A percentile compares a stretch with the other conserved stretches of the same genome.
Evolutionary conservation across 2,113 vertebrate species (phyloP).

Genomic region (Ailurus styani): DNA sequence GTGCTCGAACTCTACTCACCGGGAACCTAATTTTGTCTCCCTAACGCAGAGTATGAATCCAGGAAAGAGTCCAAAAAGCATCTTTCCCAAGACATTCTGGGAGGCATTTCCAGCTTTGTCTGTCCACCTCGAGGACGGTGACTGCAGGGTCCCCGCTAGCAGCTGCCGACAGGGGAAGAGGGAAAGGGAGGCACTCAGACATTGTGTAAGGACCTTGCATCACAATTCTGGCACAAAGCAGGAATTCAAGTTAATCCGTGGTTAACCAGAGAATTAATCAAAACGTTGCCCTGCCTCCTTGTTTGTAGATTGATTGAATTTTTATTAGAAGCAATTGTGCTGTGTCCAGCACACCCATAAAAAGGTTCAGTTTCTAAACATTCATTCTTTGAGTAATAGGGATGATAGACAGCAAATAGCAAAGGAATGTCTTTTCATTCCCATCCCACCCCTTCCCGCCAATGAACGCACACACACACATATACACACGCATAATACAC

Average conservation of each 20-base stretch:
- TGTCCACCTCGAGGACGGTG: not conserved
- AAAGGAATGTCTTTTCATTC: not conserved
- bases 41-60: not conserved
- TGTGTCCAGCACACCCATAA: not conserved
- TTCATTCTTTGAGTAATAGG: not conserved
- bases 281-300: not conserved
- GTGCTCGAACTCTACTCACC: not conserved
- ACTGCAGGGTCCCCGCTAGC: not conserved
- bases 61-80: not conserved
- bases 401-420: not conserved
- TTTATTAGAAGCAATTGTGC: not conserved
- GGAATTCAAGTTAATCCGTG: not conserved
- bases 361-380: not conserved
- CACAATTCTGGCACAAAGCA: not conserved
- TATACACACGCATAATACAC: too few relatives aligned
- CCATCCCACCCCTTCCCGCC: not conserved
- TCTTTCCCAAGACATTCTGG: not conserved
- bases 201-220: not conserved
- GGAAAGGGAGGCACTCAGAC: not conserved
- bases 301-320: not conserved
- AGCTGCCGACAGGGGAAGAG: not conserved
- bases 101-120: not conserved
- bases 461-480: rapidly evolving
- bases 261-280: not conserved
- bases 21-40: not conserved